A percentile compares a stretch with the other conserved stretches of the same genome.
phyloP scores from a whole-genome alignment of 2,888 invertebrate genomes.

The Thumatha senex region DNA sequence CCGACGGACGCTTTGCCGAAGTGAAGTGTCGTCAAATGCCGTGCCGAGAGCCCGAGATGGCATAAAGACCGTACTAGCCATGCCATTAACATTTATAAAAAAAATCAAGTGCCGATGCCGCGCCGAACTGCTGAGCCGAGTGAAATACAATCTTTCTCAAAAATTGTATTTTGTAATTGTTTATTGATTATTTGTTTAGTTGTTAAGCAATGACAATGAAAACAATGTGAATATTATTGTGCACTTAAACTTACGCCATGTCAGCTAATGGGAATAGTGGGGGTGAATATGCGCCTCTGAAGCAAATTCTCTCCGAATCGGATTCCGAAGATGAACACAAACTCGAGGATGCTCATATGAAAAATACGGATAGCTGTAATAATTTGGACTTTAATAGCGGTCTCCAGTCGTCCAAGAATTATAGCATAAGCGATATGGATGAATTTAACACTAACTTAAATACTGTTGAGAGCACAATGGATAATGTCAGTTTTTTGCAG shows the following conservation, averaged over 20 bases:
- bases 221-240: constrained; percentile 8
- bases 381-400: constrained; percentile 76
- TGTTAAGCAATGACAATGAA: constrained; percentile 1
- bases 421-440: constrained; percentile 75
- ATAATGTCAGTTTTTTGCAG: constrained; percentile 76
- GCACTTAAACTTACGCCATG: constrained; percentile 50
- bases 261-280: constrained; percentile 74
- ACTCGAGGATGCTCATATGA: constrained; percentile 63
- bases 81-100: no score
- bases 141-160: no score
- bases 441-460: constrained; percentile 75
- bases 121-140: no score
- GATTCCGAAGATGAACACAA: constrained; percentile 89
- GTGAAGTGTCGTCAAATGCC: no score
- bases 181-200: constrained; percentile 24
- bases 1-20: no score
- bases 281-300: constrained; percentile 88
- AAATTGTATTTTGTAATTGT: constrained; percentile 9
- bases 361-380: constrained; percentile 66
- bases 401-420: constrained; percentile 70
- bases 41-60: no score
- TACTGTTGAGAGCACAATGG: constrained; percentile 76
- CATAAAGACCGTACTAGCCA: no score
- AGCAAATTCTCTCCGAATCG: constrained; percentile 90
- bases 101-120: no score